A percentile compares a stretch with the other conserved stretches of the same genome.
These are phyloP conservation scores for Sinosuthora webbiana DNA, from an alignment of 2,113 vertebrate genomes.

Conservation along the genomic window DNA sequence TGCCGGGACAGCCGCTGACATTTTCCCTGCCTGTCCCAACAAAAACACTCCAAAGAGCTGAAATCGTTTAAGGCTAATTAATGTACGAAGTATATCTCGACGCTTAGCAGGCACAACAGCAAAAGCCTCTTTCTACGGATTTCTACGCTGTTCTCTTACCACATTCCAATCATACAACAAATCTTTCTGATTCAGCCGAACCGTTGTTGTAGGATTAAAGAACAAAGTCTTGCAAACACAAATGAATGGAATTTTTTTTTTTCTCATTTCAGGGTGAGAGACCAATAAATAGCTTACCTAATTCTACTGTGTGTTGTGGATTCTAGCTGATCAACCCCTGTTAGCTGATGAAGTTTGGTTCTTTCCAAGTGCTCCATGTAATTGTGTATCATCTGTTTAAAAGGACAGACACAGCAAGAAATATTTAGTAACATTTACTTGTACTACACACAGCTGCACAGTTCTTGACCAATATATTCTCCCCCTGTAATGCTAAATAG, in stretches of 20 bases:
- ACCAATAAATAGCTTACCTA: constrained; percentile 81
- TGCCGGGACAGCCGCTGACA: neutral
- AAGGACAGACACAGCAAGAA: constrained; percentile 42
- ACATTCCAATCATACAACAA: constrained; percentile 61
- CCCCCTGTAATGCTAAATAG: neutral
- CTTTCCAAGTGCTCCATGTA: constrained; percentile 99
- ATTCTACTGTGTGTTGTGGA: constrained; percentile 76
- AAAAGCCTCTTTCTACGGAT: neutral
- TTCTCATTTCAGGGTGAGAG: constrained; percentile 45
- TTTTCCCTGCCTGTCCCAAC: neutral
- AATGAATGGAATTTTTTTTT: constrained; percentile 33
- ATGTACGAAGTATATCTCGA: neutral
- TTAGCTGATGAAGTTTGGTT: constrained; percentile 89
- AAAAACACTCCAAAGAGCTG: neutral
- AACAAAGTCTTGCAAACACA: constrained; percentile 63
- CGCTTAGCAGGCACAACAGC: neutral
- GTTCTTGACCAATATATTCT: neutral
- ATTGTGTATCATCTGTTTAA: constrained; percentile 96
- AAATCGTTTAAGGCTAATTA: neutral
- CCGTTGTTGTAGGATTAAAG: constrained; percentile 71
- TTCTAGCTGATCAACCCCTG: constrained; percentile 81
- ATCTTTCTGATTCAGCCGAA: constrained; percentile 57
- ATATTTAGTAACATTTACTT: neutral
- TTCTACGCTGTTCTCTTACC: constrained; percentile 39
- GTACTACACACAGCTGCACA: neutral